Percentiles rank a stretch among this genome's conserved stretches.
phyloP scores from a whole-genome alignment of 2,888 invertebrate species.

The Pterostichus niger region DNA sequence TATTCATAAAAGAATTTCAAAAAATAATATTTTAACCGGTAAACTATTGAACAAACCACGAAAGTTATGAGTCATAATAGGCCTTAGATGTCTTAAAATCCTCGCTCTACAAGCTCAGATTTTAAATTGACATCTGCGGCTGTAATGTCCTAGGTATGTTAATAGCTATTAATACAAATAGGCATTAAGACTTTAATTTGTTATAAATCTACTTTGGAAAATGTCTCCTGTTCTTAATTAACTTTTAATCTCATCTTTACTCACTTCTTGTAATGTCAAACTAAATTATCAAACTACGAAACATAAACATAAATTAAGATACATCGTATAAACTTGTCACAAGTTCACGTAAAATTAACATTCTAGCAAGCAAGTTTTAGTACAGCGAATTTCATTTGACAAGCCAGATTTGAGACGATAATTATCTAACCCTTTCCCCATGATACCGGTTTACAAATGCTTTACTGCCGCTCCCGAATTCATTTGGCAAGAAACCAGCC shows the following conservation, averaged over 20 bases:
- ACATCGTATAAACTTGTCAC: constrained; percentile 8
- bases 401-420: constrained; percentile 8
- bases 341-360: constrained; percentile 15
- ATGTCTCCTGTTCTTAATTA: neutral
- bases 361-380: constrained; percentile 5
- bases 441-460: constrained; percentile 7
- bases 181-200: too few species aligned
- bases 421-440: neutral
- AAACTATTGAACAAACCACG: too few species aligned
- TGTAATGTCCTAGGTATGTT: too few species aligned
- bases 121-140: too few species aligned
- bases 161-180: too few species aligned
- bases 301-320: constrained; percentile 12
- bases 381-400: constrained; percentile 5
- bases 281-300: constrained; percentile 1
- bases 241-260: neutral
- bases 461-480: neutral
- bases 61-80: too few species aligned
- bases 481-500: constrained; percentile 3
- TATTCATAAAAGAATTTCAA: too few species aligned
- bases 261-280: constrained; percentile 1
- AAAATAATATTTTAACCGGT: too few species aligned
- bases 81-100: too few species aligned
- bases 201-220: neutral
- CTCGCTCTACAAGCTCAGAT: too few species aligned